These are phyloP conservation scores for Probosciger aterrimus DNA, from an alignment of 2,113 vertebrate genomes.

Conservation along the genomic window DNA sequence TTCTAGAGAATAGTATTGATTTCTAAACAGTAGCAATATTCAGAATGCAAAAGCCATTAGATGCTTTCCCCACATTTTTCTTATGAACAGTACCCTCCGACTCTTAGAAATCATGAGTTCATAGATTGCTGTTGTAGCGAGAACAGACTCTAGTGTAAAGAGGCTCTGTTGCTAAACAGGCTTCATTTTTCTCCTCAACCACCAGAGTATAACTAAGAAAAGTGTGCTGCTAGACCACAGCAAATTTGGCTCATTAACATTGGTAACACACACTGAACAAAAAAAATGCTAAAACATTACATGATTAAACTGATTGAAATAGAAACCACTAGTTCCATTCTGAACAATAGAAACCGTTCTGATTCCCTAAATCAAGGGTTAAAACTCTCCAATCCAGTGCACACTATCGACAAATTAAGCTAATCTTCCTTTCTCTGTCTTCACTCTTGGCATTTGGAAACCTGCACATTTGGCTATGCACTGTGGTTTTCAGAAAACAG, in stretches of 20 bases:
- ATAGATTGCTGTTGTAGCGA: background rate
- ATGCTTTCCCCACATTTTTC: background rate
- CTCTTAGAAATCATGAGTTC: background rate
- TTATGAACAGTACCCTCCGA: background rate
- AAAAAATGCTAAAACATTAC: background rate
- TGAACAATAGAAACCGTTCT: background rate
- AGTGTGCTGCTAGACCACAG: background rate
- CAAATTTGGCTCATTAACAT: background rate
- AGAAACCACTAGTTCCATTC: background rate
- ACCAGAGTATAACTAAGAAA: background rate
- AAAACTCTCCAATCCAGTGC: background rate
- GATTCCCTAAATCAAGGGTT: background rate
- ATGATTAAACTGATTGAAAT: background rate
- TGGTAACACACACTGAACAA: background rate
- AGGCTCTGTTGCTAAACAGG: background rate
- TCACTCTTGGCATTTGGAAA: background rate
- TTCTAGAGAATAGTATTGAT: background rate
- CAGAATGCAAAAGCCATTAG: background rate
- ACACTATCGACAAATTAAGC: background rate
- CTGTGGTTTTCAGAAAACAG: background rate
- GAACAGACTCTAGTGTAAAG: background rate
- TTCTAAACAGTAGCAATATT: background rate
- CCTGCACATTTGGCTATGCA: fast-evolving
- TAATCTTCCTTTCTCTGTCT: background rate
- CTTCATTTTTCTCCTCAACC: background rate